Base-by-base conservation (phyloP, 2,888 invertebrate genomes). In the Acleris cristana region DNA sequence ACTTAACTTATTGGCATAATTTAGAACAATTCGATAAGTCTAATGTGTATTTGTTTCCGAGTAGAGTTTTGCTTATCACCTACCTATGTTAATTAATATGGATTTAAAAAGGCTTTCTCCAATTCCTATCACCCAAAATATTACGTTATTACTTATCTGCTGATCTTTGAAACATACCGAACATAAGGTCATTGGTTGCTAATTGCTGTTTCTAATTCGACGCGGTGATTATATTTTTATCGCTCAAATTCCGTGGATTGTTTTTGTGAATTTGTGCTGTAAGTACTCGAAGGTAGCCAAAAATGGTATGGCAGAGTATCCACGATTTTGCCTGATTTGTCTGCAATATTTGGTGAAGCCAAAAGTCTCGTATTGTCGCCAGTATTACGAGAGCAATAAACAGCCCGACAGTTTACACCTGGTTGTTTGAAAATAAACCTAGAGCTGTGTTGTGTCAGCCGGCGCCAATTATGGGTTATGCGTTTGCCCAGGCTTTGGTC, bases 381-480 rank as follows among this genome's bases (percentile, higher is more conserved):
- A 23, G 18, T 30, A 26, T 5, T 30, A 49, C 58, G 18, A 26
- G 58, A 18, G 44, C n/a, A 26, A 19, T 58, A 49, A 48, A 58
- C 48, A 45, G 40, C 21, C 23, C 23, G 4, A 45, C 57, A 14
- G 45, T 23, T 58, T 58, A 48, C 45, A 45, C 45, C 19, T 23
- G 26, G 18, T n/a, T 48, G n/a, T 48, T 10, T 23, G 45, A 18
- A 49, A 48, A 49, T 58, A 48, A 58, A 58, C 26, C 26, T 58
- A 19, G 48, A 48, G 48, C n/a, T 48, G 23, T 58, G 58, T 44
- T 48, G 23, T 58, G 58, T 58, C 48, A 23, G 48, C 16, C 48
- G 10, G 48, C 44, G 48, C 48, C 58, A 58, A 58, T 58, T 58
- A 49, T 58, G 19, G 48, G 26, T 49, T 58, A 48, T 58, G 58